Percentiles rank a stretch among this genome's conserved stretches.
phyloP scores from a whole-genome alignment of 2,888 invertebrate genomes.

The Diaphora mendica region DNA sequence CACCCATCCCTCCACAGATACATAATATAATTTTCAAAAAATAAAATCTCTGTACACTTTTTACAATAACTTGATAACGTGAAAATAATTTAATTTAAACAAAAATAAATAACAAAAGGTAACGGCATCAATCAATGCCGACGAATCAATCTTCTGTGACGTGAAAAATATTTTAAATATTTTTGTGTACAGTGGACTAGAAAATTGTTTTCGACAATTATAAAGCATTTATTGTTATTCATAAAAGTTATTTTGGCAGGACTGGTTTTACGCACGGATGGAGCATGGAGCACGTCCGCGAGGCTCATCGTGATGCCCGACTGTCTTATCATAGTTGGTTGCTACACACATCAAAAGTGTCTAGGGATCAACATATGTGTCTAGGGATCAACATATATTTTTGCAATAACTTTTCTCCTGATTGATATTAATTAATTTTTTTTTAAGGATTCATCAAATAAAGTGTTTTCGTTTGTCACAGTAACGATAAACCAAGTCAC shows the following conservation, averaged over 20 bases:
- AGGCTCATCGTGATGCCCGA: no score
- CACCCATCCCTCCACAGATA: no score
- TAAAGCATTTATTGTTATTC: background rate
- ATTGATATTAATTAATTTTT: no score
- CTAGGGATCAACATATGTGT: no score
- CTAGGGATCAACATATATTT: no score
- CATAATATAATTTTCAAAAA: background rate
- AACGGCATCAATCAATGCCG: slow-evolving; percentile 32
- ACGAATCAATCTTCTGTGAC: slow-evolving; percentile 40
- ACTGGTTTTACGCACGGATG: background rate
- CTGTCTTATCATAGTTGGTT: no score
- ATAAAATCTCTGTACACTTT: background rate
- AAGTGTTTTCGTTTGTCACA: no score
- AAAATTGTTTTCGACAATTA: slow-evolving; percentile 1
- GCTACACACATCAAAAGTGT: no score
- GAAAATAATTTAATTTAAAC: slow-evolving; percentile 18
- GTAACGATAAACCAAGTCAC: no score
- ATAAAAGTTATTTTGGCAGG: background rate
- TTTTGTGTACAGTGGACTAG: slow-evolving; percentile 30
- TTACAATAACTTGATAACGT: slow-evolving; percentile 7
- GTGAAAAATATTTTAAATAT: slow-evolving; percentile 31
- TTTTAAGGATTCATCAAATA: no score
- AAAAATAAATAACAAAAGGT: slow-evolving; percentile 12
- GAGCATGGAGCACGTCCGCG: no score
- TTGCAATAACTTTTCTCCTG: no score